phyloP scores from a whole-genome alignment of 2,113 vertebrate species.

The Triplophysa tibetana region DNA sequence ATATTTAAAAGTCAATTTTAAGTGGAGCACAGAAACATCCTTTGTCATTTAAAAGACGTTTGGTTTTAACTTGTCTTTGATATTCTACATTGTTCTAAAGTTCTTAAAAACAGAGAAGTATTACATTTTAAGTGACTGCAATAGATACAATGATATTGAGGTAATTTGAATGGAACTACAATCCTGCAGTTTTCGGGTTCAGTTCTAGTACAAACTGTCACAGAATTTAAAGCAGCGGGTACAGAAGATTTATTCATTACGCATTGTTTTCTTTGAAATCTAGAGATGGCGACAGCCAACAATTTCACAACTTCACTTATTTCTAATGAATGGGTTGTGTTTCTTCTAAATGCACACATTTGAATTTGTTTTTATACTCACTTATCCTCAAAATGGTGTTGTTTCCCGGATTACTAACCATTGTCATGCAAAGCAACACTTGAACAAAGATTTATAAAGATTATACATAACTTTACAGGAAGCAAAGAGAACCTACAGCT shows the following conservation, averaged over 20 bases:
- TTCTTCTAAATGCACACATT: background rate
- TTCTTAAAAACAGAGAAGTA: background rate
- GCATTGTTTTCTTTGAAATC: background rate
- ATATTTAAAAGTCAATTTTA: background rate
- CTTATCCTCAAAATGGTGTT: background rate
- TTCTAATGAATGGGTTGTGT: too few species aligned
- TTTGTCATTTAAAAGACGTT: too few species aligned
- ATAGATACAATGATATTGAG: background rate
- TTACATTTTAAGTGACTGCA: background rate
- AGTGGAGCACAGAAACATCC: background rate
- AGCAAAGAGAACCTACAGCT: too few species aligned
- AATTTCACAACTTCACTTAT: too few species aligned
- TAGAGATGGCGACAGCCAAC: background rate
- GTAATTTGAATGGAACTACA: background rate
- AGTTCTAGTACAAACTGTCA: background rate
- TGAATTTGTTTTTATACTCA: background rate
- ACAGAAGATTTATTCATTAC: background rate
- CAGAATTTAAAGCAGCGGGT: background rate
- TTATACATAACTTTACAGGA: too few species aligned
- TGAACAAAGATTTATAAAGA: background rate
- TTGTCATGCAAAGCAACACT: background rate
- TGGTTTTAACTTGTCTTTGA: background rate
- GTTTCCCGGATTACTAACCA: background rate
- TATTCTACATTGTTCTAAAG: background rate
- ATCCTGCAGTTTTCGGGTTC: background rate